These are phyloP conservation scores for Pandemis corylana DNA, from an alignment of 2,888 invertebrate species.

Conservation along the genomic window DNA sequence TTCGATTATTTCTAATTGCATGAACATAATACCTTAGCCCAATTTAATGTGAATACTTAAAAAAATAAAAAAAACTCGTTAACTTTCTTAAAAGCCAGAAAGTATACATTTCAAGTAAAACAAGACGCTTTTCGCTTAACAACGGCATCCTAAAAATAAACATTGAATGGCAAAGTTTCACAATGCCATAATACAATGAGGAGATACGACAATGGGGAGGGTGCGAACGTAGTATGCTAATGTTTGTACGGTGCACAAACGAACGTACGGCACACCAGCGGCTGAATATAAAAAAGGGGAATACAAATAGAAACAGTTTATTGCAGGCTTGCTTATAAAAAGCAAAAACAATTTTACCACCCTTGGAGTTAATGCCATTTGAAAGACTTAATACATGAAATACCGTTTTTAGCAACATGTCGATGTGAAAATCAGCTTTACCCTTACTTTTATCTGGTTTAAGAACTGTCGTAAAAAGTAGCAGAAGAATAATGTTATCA, in stretches of 20 bases:
- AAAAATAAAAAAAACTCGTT: background rate
- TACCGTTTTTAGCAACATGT: too few relatives aligned
- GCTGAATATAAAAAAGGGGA: slow-evolving; percentile 4
- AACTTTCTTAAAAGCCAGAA: background rate
- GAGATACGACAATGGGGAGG: slow-evolving; percentile 14
- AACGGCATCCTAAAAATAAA: slow-evolving; percentile 23
- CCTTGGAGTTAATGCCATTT: too few relatives aligned
- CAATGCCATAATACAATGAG: slow-evolving; percentile 24
- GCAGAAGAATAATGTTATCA: too few relatives aligned
- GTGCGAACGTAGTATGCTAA: slow-evolving; percentile 14
- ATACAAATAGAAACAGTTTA: background rate
- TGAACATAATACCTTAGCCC: too few relatives aligned
- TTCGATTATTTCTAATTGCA: too few relatives aligned
- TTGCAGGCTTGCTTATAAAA: slow-evolving; percentile 1
- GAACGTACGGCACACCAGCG: slow-evolving; percentile 22
- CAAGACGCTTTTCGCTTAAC: slow-evolving; percentile 15
- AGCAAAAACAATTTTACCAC: background rate
- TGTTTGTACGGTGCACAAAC: background rate
- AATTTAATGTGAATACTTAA: background rate
- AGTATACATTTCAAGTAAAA: background rate
- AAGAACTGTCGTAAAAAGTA: too few relatives aligned
- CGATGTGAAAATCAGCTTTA: too few relatives aligned
- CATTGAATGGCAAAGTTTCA: slow-evolving; percentile 21
- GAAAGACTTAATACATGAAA: too few relatives aligned
- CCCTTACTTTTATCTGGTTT: too few relatives aligned